Evolutionary conservation across 1,140 invertebrate genomes (phyloP).

Genomic region (Apis laboriosa): DNA sequence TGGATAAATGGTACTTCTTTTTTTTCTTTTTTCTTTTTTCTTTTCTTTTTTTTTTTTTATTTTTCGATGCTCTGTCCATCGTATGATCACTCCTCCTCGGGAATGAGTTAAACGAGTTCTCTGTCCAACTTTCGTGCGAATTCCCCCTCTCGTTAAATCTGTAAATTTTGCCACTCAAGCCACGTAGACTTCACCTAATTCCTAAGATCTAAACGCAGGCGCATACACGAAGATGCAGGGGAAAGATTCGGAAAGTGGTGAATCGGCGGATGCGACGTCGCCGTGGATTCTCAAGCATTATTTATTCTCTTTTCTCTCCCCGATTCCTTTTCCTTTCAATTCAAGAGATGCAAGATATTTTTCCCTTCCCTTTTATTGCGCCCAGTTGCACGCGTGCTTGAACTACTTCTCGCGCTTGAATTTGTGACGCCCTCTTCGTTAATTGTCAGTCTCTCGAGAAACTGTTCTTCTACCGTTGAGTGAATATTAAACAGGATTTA

Average conservation of each 20-base stretch:
- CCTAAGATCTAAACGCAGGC: slow-evolving; percentile 66
- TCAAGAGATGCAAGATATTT: neutral
- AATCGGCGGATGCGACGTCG: slow-evolving; percentile 52
- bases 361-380: neutral
- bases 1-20: slow-evolving; percentile 19
- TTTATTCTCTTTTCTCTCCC: no score
- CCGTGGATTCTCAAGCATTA: neutral
- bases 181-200: slow-evolving; percentile 68
- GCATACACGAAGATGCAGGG: slow-evolving; percentile 64
- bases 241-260: neutral
- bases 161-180: slow-evolving; percentile 62
- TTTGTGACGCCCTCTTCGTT: neutral
- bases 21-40: neutral
- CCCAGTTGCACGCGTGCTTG: neutral
- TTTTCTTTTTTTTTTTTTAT: neutral
- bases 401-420: neutral
- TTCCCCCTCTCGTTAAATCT: slow-evolving; percentile 22
- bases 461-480: slow-evolving; percentile 1
- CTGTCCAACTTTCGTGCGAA: slow-evolving; percentile 11
- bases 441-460: neutral
- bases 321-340: no score
- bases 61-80: slow-evolving; percentile 23
- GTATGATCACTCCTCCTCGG: slow-evolving; percentile 18
- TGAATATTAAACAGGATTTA: slow-evolving; percentile 9
- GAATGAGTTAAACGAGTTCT: neutral